Conservation (phyloP, 2,888 invertebrate species). For the Noctua janthina region DNA sequence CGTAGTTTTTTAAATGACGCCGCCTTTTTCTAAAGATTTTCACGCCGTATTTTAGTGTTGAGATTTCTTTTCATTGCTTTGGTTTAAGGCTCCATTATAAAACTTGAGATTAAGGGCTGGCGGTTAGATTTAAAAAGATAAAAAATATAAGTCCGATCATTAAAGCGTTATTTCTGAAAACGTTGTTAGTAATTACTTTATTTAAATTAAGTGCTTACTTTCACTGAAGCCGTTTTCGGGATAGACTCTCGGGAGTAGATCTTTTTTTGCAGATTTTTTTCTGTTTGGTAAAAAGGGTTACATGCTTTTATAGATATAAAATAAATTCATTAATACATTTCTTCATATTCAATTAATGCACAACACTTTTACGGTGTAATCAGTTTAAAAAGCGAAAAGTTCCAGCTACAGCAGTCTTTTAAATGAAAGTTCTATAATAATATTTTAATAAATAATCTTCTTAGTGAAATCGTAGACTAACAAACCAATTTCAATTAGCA, state of each 20-base stretch:
- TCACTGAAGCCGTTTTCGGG: constrained; percentile 6
- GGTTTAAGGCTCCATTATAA: constrained; percentile 44
- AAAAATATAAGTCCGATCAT: constrained; percentile 40
- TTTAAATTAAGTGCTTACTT: constrained; percentile 43
- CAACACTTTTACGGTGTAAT: background rate
- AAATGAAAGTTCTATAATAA: background rate
- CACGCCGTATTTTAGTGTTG: constrained; percentile 16
- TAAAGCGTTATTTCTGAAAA: constrained; percentile 47
- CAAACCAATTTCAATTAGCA: constrained; percentile 52
- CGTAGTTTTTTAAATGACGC: constrained; percentile 45
- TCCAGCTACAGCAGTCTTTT: background rate
- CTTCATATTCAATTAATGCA: background rate
- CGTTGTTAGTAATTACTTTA: constrained; percentile 61
- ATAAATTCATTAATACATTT: background rate
- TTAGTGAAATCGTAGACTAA: constrained; percentile 30
- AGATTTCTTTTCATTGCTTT: constrained; percentile 49
- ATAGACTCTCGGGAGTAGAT: background rate
- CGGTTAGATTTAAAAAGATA: constrained; percentile 40
- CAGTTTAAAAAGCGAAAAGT: background rate
- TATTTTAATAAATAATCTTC: constrained; percentile 13
- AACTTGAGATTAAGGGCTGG: constrained; percentile 32
- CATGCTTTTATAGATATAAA: background rate
- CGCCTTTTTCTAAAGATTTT: constrained; percentile 28
- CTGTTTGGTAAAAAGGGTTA: background rate
- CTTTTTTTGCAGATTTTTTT: background rate